These are phyloP conservation scores for Emmelina monodactyla DNA, from an alignment of 2,888 invertebrate species.

Conservation along the genomic window DNA sequence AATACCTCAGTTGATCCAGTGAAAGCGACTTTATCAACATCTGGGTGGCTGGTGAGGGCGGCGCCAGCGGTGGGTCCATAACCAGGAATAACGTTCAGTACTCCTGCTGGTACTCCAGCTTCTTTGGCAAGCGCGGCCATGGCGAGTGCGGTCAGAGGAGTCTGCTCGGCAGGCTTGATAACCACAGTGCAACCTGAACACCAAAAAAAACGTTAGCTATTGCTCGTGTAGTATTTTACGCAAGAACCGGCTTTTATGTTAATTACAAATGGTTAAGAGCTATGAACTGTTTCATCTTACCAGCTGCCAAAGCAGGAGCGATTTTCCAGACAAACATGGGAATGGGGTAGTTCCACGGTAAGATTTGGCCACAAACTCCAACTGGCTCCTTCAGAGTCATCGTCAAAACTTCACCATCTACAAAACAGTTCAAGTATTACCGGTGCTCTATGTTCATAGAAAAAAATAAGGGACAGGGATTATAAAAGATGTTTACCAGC, in stretches of 20 bases:
- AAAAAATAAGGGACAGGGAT: not conserved
- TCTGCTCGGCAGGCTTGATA: slow-evolving; percentile 94
- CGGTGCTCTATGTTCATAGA: not conserved
- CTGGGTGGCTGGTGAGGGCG: slow-evolving; percentile 73
- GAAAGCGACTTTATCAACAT: slow-evolving; percentile 89
- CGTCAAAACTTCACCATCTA: slow-evolving; percentile 78
- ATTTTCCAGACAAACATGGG: slow-evolving; percentile 96
- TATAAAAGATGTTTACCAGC: slow-evolving; percentile 33
- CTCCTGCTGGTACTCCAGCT: slow-evolving; percentile 91
- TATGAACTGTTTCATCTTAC: too few species aligned
- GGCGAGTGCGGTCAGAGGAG: slow-evolving; percentile 87
- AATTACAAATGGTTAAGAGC: too few species aligned
- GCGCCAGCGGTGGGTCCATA: slow-evolving; percentile 81
- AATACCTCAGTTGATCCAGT: slow-evolving; percentile 50
- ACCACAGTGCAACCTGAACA: slow-evolving; percentile 78
- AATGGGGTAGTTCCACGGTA: slow-evolving; percentile 93
- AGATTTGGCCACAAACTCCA: slow-evolving; percentile 85
- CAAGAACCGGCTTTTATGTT: not conserved
- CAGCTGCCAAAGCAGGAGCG: slow-evolving; percentile 76
- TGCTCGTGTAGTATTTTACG: not conserved
- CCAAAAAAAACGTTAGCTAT: not conserved
- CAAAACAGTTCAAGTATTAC: slow-evolving; percentile 13
- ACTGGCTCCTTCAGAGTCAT: slow-evolving; percentile 90
- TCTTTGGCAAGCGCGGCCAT: slow-evolving; percentile 84
- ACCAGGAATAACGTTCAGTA: slow-evolving; percentile 88